Evolutionary conservation across 2,797 vertebrate species (phyloP).

Genomic region (Lerista edwardsae): DNA sequence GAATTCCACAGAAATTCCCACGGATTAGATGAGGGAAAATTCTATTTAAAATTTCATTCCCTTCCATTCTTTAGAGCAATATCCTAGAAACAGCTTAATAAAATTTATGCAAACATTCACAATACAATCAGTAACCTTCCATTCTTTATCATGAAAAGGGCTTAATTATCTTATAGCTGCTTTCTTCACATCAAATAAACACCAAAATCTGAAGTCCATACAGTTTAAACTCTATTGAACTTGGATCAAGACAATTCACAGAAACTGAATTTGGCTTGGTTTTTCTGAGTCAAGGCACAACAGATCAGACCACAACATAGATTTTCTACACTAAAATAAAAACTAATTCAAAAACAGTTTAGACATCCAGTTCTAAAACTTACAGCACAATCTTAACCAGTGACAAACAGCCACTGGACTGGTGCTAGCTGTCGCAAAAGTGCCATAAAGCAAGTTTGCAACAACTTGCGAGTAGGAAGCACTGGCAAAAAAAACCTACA

Average conservation of each 20-base stretch:
- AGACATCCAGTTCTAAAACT: no score
- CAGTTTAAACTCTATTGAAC: neutral
- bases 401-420: no score
- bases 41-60: neutral
- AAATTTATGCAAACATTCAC: neutral
- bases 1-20: conserved; percentile 9
- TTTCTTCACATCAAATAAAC: neutral
- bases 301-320: neutral
- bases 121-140: neutral
- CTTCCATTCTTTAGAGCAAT: neutral
- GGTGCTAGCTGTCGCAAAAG: no score
- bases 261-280: neutral
- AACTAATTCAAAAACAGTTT: no score
- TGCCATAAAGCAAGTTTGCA: no score
- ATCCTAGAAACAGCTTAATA: neutral
- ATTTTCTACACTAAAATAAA: neutral
- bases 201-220: neutral
- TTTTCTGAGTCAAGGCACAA: neutral
- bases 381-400: no score
- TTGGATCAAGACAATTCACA: neutral
- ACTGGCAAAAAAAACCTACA: no score
- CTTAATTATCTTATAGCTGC: neutral
- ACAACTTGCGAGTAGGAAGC: no score
- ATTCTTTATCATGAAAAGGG: neutral
- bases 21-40: neutral